Evolutionary conservation across 2,113 vertebrate species (phyloP).

Genomic region (Vireo altiloquus): DNA sequence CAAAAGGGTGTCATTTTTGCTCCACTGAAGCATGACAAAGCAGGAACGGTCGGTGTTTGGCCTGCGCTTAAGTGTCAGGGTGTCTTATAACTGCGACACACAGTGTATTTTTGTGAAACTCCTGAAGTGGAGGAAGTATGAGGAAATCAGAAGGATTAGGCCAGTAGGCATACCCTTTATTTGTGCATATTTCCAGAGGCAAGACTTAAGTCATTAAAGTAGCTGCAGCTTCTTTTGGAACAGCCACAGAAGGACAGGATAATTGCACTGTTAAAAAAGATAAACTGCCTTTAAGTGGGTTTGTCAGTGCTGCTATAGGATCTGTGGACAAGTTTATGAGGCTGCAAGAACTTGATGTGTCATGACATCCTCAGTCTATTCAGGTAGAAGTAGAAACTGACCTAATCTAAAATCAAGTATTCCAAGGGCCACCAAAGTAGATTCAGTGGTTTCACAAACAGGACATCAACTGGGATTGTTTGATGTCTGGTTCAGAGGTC

Average conservation of each 20-base stretch:
- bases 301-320: neutral
- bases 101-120: neutral
- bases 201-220: neutral
- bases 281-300: neutral
- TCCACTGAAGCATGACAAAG: constrained; percentile 32
- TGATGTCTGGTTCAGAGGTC: neutral
- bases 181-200: neutral
- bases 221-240: neutral
- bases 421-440: neutral
- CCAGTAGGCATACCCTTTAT: neutral
- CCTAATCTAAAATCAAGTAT: neutral
- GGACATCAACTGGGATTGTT: neutral
- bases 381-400: neutral
- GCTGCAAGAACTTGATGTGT: neutral
- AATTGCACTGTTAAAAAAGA: neutral
- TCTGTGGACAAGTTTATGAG: neutral
- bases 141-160: neutral
- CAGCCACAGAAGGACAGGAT: neutral
- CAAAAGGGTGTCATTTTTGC: constrained; percentile 8
- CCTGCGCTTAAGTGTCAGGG: neutral
- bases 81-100: neutral
- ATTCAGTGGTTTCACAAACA: neutral
- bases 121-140: neutral
- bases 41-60: neutral
- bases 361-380: neutral